These are phyloP conservation scores for Cynopterus sphinx DNA, from an alignment of 2,797 vertebrate genomes.

Conservation along the genomic window DNA sequence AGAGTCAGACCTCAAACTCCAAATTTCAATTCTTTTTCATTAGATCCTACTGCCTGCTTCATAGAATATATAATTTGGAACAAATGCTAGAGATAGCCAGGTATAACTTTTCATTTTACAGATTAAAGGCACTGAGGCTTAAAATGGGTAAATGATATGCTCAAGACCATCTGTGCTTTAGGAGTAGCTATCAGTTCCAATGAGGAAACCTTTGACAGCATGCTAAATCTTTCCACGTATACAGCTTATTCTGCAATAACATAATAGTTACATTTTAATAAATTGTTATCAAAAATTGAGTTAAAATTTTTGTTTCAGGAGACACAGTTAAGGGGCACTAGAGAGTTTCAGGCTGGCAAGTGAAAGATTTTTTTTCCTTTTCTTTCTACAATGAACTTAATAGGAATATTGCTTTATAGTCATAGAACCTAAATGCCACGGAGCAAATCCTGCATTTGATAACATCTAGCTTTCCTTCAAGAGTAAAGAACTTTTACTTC, in stretches of 20 bases:
- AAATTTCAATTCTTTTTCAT: slow-evolving; percentile 6
- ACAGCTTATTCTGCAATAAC: not conserved
- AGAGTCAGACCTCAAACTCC: not conserved
- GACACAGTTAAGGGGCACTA: not conserved
- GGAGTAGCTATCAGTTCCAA: not conserved
- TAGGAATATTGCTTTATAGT: slow-evolving; percentile 42
- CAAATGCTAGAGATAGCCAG: not conserved
- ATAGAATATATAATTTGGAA: not conserved
- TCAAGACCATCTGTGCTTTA: not conserved
- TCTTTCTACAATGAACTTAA: not conserved
- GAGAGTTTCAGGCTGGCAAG: slow-evolving; percentile 37
- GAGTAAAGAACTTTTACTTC: slow-evolving; percentile 40
- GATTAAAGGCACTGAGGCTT: slow-evolving; percentile 25
- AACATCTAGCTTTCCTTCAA: slow-evolving; percentile 21
- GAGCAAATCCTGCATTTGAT: slow-evolving; percentile 35
- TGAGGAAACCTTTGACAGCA: not conserved
- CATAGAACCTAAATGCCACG: slow-evolving; percentile 21
- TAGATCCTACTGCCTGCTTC: not conserved
- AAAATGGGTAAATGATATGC: not conserved
- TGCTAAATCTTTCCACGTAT: not conserved
- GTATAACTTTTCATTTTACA: slow-evolving; percentile 21
- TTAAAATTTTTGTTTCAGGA: slow-evolving; percentile 38
- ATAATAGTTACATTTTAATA: slow-evolving; percentile 35
- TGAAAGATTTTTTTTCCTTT: not conserved
- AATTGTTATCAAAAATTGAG: slow-evolving; percentile 1